Conservation (phyloP, 2,797 vertebrate genomes). For the Streptopelia turtur region DNA sequence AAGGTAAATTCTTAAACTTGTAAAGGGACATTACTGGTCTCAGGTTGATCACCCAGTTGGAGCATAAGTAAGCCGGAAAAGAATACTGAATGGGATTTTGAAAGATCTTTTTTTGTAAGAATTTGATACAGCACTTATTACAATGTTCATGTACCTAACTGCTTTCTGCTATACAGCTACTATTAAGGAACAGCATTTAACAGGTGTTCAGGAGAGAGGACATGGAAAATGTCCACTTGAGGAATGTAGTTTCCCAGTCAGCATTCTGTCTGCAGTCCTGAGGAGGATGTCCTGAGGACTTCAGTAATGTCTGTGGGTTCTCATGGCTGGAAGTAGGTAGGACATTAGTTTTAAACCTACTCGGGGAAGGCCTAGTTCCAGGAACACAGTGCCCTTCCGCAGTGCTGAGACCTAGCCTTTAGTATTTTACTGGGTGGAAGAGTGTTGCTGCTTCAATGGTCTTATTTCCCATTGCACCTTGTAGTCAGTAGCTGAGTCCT, state of each 20-base stretch:
- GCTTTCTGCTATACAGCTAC: neutral
- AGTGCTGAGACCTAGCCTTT: neutral
- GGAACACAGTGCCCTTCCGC: neutral
- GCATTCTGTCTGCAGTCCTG: neutral
- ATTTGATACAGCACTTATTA: too few relatives aligned
- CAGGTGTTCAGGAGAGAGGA: neutral
- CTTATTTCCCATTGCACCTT: neutral
- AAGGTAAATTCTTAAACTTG: neutral
- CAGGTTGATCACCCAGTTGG: neutral
- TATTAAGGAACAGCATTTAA: neutral
- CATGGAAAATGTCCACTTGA: neutral
- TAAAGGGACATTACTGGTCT: neutral
- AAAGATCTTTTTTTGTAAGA: neutral
- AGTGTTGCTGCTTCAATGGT: neutral
- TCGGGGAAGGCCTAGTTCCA: neutral
- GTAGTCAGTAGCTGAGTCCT: neutral
- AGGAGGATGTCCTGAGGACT: neutral
- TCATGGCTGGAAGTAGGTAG: neutral
- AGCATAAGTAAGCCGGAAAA: neutral
- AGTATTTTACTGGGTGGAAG: neutral
- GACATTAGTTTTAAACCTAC: neutral
- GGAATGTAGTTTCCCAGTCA: neutral
- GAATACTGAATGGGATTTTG: neutral
- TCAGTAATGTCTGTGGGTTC: neutral
- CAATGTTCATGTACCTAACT: fast-evolving